Evolutionary conservation across 2,797 vertebrate species (phyloP), one percentile per base, ranked within the genome.

Genomic region (Clarias fuscus): DNA sequence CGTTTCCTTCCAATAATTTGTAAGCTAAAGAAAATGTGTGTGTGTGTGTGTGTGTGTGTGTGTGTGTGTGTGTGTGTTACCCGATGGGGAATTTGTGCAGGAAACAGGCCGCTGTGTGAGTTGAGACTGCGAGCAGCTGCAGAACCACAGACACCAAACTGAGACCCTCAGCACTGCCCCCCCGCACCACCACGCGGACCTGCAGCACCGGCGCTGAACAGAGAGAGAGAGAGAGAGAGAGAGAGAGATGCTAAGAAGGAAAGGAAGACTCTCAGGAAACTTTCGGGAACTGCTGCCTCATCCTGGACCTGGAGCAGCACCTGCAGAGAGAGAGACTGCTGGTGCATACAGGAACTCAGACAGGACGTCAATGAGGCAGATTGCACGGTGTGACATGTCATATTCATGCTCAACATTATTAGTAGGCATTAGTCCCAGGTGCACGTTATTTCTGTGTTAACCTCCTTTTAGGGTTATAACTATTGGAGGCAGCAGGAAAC

Each of bases 191-290:
- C 92, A 94, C 96, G 65, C 96, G 68, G 80, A 98, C 92, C 92
- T 98, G 97, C 14, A 94, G 93, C 0, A 96, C 86, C 84, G 94
- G 97, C 17, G 96, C 97, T 98, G 92, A 58, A 77, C 22, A 15
- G 86, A 58, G 5, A n/a, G 17, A 62, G 64, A 27, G 62, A 10
- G 24, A 24, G 64, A 13, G n/a, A 27, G n/a, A 27, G 62, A 11
- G 62, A n/a, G 62, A 3, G 64, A 27, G 65, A 11, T 10, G 43
- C 43, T 48, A 10, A 48, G 43, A 48, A 48, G 8, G 8, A 8
- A 48, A 48, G 43, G 43, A 48, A 48, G 43, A 48, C 43, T 43
- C 7, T 10, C 43, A 48, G 43, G 43, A 48, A 48, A 48, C 43
- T 1, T 10, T 48, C 8, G 43, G 43, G 43, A 48, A 10, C 43